Evolutionary conservation across 2,888 invertebrate species (phyloP).

Genomic region (Zelleria hepariella): DNA sequence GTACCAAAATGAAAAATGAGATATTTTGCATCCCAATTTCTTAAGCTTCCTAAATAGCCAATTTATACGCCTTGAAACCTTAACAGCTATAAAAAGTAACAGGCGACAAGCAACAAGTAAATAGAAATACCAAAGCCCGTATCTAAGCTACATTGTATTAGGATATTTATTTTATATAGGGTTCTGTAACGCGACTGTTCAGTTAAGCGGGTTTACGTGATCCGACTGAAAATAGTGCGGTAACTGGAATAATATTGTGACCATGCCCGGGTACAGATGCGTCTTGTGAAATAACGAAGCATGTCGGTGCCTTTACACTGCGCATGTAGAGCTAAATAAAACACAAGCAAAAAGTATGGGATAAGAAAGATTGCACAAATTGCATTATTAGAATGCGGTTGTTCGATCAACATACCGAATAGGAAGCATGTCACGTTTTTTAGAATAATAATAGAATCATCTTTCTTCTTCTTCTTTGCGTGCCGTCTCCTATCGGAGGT

Average conservation of each 20-base stretch:
- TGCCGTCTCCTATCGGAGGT: no score
- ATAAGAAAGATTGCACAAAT: no score
- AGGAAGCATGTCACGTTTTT: no score
- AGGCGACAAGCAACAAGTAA: neutral
- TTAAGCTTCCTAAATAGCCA: neutral
- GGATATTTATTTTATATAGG: neutral
- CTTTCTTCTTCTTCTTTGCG: no score
- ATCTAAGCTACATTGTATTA: neutral
- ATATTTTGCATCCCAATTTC: no score
- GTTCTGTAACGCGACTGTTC: neutral
- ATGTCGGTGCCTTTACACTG: neutral
- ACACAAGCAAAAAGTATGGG: no score
- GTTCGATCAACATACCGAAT: no score
- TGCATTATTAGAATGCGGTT: no score
- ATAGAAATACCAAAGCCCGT: neutral
- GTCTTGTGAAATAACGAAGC: neutral
- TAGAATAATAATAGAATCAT: no score
- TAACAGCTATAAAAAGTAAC: neutral
- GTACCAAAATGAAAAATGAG: no score
- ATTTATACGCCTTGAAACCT: neutral
- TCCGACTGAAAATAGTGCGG: neutral
- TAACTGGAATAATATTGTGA: slow-evolving; percentile 1
- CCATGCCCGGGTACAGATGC: slow-evolving; percentile 1
- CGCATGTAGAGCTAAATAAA: neutral
- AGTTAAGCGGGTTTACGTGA: slow-evolving; percentile 1